Conservation (phyloP, 2,797 vertebrate species). For the Pseudochaenichthys georgianus region DNA sequence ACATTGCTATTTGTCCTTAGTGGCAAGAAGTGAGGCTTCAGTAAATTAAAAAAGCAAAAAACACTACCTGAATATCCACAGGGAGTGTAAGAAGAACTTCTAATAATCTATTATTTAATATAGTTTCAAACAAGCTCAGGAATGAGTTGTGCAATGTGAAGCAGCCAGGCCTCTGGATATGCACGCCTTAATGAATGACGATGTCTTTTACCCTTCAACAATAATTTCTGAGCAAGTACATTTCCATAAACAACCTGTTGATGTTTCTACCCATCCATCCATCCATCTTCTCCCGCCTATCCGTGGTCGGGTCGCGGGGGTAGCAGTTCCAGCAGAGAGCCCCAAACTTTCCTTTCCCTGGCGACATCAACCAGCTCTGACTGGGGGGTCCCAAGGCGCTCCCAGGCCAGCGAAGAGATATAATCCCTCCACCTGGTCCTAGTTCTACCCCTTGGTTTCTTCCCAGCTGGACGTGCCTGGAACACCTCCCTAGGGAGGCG, state of each 20-base stretch:
- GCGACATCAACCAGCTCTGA: no score
- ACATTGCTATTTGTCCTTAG: constrained; percentile 67
- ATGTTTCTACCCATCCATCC: constrained; percentile 27
- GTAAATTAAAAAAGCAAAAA: constrained; percentile 61
- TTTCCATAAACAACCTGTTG: constrained; percentile 49
- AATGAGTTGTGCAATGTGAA: constrained; percentile 50
- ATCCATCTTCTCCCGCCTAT: no score
- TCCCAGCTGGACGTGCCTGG: no score
- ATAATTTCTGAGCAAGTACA: constrained; percentile 55
- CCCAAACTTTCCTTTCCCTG: no score
- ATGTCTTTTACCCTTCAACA: constrained; percentile 51
- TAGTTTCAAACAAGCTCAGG: constrained; percentile 32
- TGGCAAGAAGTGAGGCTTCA: constrained; percentile 34
- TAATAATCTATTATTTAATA: constrained; percentile 48
- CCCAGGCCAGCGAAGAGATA: no score
- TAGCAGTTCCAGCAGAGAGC: no score
- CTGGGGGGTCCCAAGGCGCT: no score
- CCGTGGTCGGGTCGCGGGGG: no score
- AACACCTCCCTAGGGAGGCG: no score
- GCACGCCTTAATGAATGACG: constrained; percentile 48
- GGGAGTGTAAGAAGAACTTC: constrained; percentile 60
- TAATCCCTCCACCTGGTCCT: no score
- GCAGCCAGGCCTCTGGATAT: constrained; percentile 26
- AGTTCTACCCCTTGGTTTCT: no score
- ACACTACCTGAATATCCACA: constrained; percentile 47